Evolutionary conservation across 1,140 invertebrate genomes (phyloP), one percentile per base, ranked within the genome.

Genomic region (Drosophila santomea): DNA sequence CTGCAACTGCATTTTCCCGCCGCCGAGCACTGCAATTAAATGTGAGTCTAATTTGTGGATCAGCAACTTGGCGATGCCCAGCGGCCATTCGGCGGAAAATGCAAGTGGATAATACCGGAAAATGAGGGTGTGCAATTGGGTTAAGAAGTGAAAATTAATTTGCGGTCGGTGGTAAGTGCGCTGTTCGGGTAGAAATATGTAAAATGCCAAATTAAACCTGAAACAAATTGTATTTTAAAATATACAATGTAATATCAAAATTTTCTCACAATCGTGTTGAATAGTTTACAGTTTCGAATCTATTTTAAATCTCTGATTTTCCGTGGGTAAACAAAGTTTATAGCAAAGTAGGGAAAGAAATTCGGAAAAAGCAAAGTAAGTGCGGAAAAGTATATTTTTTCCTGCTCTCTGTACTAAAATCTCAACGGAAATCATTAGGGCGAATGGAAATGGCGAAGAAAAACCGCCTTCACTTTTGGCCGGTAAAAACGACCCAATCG

Each of bases 31-130:
- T 55, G 74, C 74, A 81, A 77, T 81, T 77, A 81, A 81, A 80
- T 81, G 78, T 69, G 62, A 63, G 50, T 44, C 56, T 54, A 80
- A 74, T 74, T 82, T 78, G 55, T 68, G 73, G 73, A 81, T 60
- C 74, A 71, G 45, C 61, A 47, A 60, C 58, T 59, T 57, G 58
- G 25, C 35, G 50, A 23, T 62, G 59, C 50, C 59, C 62, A 58
- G 32, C 43, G 32, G 55, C 35, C 35, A 15, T 38, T 57, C 23
- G 17, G 17, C 55, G 63, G 67, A 71, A 71, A 71, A 71, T 58
- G 67, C 64, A 71, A 71, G 67, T 71, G 63, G 35, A 38, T 20
- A 38, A 28, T 32, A 25, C 20, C 20, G 8, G 28, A 71, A 71
- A 71, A 57, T 48, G 44, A 44, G 67, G 51, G 51, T 41, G 43